These are phyloP conservation scores for Grus americana DNA, from an alignment of 2,113 vertebrate genomes.

Conservation along the genomic window DNA sequence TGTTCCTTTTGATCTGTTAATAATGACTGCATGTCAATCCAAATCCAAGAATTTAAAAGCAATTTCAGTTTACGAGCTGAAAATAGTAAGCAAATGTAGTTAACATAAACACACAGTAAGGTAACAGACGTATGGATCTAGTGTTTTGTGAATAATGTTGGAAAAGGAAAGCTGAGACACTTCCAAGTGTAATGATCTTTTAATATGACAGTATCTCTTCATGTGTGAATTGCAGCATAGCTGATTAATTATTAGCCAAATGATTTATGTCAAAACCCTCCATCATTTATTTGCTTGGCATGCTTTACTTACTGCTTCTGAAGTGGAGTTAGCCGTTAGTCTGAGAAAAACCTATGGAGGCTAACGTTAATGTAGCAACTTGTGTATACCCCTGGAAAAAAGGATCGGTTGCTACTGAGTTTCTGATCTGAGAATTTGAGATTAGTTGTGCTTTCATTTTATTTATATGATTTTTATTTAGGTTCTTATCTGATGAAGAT, in stretches of 20 bases:
- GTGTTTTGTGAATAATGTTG: neutral
- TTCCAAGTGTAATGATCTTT: neutral
- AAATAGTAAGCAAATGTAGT: neutral
- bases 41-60: neutral
- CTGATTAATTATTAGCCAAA: neutral
- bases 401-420: neutral
- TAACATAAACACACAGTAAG: neutral
- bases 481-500: constrained; percentile 76
- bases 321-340: neutral
- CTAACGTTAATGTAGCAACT: neutral
- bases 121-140: neutral
- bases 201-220: neutral
- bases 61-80: neutral
- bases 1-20: neutral
- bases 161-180: neutral
- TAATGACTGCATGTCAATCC: neutral
- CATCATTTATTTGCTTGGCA: neutral
- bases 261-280: neutral
- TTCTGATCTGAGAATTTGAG: neutral
- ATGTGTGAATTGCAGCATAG: neutral
- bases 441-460: neutral
- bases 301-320: neutral
- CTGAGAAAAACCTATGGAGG: neutral
- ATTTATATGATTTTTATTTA: neutral
- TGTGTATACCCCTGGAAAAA: neutral